phyloP scores from a whole-genome alignment of 2,888 invertebrate genomes.

The Smittia sp. region DNA sequence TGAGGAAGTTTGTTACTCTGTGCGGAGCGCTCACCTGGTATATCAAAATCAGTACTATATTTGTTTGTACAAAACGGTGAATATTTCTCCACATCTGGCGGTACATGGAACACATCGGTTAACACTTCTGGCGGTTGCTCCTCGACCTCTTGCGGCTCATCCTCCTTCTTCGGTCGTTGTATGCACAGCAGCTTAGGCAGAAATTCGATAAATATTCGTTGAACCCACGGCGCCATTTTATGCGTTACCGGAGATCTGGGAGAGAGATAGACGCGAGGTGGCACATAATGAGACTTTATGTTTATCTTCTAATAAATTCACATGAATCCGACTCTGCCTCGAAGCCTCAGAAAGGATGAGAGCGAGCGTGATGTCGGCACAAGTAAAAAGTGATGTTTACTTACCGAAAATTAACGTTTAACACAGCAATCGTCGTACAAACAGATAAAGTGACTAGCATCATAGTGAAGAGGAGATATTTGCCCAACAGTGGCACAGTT shows the following conservation, averaged over 20 bases:
- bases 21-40: conserved; percentile 57
- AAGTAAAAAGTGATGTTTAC: conserved; percentile 36
- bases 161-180: conserved; percentile 82
- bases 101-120: conserved; percentile 74
- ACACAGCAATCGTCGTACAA: conserved; percentile 88
- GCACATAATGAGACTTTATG: not conserved
- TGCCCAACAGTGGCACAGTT: conserved; percentile 86
- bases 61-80: conserved; percentile 50
- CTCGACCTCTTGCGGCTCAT: conserved; percentile 62
- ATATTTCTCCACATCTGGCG: conserved; percentile 65
- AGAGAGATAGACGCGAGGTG: not conserved
- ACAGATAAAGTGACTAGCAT: conserved; percentile 89
- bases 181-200: conserved; percentile 85
- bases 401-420: conserved; percentile 83
- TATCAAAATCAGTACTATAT: conserved; percentile 70
- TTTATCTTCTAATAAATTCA: not conserved
- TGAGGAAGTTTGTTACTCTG: not conserved
- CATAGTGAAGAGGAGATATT: conserved; percentile 92
- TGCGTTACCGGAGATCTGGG: conserved; percentile 83
- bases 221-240: conserved; percentile 88
- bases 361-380: not conserved
- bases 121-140: conserved; percentile 62
- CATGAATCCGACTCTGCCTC: not conserved
- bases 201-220: conserved; percentile 78
- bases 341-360: not conserved